Evolutionary conservation across 2,797 vertebrate genomes (phyloP).

Genomic region (Catharus ustulatus): DNA sequence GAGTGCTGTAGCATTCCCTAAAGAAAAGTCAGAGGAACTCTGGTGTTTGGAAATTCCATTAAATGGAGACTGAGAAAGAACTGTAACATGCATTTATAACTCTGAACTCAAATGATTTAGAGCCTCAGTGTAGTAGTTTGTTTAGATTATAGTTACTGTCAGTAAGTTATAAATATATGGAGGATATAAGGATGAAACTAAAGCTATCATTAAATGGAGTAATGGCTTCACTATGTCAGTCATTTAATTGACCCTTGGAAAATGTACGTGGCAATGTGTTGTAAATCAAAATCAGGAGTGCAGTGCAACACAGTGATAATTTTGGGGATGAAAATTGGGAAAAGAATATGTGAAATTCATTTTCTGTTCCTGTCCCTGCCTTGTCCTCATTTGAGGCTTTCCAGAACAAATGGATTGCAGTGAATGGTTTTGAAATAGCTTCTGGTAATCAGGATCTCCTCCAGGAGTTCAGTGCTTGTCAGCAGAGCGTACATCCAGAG

Average conservation of each 20-base stretch:
- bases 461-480: neutral
- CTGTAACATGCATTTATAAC: neutral
- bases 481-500: neutral
- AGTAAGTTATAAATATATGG: constrained; percentile 11
- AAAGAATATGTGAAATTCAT: neutral
- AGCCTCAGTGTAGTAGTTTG: neutral
- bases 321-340: neutral
- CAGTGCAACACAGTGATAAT: neutral
- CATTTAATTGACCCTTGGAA: constrained; percentile 41
- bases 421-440: neutral
- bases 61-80: neutral
- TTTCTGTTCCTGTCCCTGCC: neutral
- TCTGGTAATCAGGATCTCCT: neutral
- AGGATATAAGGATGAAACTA: constrained; percentile 10
- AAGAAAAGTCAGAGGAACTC: neutral
- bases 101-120: neutral
- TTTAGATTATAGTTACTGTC: neutral
- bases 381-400: neutral
- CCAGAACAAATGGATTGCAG: neutral
- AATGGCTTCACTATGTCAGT: constrained; percentile 30
- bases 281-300: constrained; percentile 6
- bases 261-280: neutral
- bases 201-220: constrained; percentile 39
- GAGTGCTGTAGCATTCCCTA: neutral
- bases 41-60: neutral